Evolutionary conservation across 37 sponge, comb jelly and placozoan genomes (phyloP), one percentile per base, ranked within the genome.

Genomic region (Tethya wilhelma): DNA sequence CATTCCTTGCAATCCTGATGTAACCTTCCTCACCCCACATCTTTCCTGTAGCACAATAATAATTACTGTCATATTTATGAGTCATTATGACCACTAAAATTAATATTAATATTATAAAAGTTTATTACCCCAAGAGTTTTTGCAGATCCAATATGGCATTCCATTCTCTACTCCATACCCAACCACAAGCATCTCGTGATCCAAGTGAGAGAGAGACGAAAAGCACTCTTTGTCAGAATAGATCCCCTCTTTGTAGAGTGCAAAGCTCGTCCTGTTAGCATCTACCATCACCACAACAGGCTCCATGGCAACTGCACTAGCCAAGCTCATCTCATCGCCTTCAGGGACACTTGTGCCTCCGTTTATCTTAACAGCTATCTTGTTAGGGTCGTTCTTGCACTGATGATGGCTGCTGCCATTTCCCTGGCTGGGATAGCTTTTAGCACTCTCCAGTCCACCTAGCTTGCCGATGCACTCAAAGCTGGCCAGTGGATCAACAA

Each of bases 11-110:
- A 75, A 93, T 80, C 69, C 41, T 41, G 72, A 93, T 74, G 94
- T 90, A 93, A 8, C 94, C 94, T 19, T 58, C 32, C 76, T 74
- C 74, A 5, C 94, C 94, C 94, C 94, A 93, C 2, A 34, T 37
- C 17, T 74, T 43, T 3, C 87, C 87, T 75, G 41, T 40, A 44
- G 12, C 6, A 60, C 6, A 23, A 60, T 25, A 60, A n/a, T n/a
- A 25, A 60, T 8, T 25, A 60, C 63, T 25, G 28, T n/a, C 28
- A 60, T n/a, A 12, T 60, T 49, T 14, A 49, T 49, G 14, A 49
- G 9, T 49, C 53, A 49, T 9, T 19, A 14, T 14, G 14, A 49
- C 53, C 53, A 19, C 53, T 49, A 14, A 49, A 49, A 19, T 14
- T 19, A 9, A 49, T 49, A 49, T n/a, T 60, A 60, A 7, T 60